Conservation (phyloP, 2,888 invertebrate species). For the Deroplatys truncata region DNA sequence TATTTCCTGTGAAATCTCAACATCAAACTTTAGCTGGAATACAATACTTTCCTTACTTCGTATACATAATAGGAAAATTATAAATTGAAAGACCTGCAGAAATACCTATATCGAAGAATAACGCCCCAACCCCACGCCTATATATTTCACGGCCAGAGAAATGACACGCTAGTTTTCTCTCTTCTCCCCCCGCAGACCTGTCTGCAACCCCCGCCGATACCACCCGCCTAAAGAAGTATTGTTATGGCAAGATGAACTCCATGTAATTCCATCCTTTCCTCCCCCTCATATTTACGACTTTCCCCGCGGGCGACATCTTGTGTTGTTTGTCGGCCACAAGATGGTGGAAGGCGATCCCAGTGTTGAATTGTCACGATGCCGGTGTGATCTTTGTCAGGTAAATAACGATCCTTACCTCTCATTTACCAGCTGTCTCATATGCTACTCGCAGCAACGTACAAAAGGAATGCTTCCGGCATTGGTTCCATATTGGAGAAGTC, state of each 20-base stretch:
- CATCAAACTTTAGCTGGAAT: too few relatives aligned
- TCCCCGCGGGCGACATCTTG: not conserved
- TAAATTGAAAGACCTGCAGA: too few relatives aligned
- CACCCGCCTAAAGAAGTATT: not conserved
- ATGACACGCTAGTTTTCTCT: not conserved
- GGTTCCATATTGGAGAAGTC: not conserved
- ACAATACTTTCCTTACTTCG: too few relatives aligned
- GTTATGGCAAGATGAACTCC: not conserved
- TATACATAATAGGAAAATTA: too few relatives aligned
- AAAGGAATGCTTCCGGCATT: not conserved
- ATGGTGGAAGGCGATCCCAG: not conserved
- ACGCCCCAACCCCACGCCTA: too few relatives aligned
- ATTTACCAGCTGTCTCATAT: not conserved
- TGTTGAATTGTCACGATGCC: not conserved
- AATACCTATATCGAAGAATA: too few relatives aligned
- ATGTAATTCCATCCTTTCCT: not conserved
- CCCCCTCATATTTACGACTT: not conserved
- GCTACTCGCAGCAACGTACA: not conserved
- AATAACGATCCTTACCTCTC: not conserved
- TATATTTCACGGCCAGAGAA: not conserved
- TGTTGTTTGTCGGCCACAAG: constrained; percentile 1
- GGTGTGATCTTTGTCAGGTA: not conserved
- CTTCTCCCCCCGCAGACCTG: not conserved
- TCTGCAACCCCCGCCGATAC: not conserved
- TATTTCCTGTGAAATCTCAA: too few relatives aligned